phyloP scores from a whole-genome alignment of 2,797 vertebrate species.

The Sandelia bainsii region DNA sequence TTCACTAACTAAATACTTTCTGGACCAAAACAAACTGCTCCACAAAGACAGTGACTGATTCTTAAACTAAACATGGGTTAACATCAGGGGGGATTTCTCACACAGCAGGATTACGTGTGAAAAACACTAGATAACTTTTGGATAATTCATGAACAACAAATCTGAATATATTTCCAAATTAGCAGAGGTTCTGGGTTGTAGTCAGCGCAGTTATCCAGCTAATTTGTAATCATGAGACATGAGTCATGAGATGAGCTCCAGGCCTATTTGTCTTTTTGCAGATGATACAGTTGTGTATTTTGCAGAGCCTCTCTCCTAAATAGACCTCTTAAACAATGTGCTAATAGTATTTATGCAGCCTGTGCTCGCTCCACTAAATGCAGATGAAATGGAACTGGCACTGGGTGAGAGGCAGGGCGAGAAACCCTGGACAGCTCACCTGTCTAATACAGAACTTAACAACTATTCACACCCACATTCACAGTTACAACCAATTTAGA shows the following conservation, averaged over 20 bases:
- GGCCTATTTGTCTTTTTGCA: not conserved
- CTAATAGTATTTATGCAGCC: not conserved
- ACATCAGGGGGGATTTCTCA: constrained; percentile 1
- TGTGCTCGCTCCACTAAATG: not conserved
- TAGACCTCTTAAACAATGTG: not conserved
- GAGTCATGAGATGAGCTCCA: not conserved
- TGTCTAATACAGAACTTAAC: too few relatives aligned
- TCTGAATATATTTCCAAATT: not conserved
- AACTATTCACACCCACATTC: too few relatives aligned
- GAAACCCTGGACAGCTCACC: too few relatives aligned
- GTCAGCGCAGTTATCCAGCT: not conserved
- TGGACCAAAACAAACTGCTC: constrained; percentile 29
- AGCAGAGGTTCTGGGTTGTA: not conserved
- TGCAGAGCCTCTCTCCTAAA: not conserved
- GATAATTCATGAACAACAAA: not conserved
- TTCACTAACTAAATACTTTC: constrained; percentile 17
- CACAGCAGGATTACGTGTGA: not conserved
- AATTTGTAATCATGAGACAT: not conserved
- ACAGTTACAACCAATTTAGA: too few relatives aligned
- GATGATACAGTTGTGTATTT: constrained; percentile 17
- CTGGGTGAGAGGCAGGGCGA: too few relatives aligned
- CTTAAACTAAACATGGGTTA: not conserved
- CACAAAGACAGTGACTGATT: constrained; percentile 22
- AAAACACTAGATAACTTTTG: not conserved
- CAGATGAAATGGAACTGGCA: too few relatives aligned